A percentile compares a stretch with the other conserved stretches of the same genome.
Conservation (phyloP, 2,113 vertebrate genomes). For the Dromaius novaehollandiae region DNA sequence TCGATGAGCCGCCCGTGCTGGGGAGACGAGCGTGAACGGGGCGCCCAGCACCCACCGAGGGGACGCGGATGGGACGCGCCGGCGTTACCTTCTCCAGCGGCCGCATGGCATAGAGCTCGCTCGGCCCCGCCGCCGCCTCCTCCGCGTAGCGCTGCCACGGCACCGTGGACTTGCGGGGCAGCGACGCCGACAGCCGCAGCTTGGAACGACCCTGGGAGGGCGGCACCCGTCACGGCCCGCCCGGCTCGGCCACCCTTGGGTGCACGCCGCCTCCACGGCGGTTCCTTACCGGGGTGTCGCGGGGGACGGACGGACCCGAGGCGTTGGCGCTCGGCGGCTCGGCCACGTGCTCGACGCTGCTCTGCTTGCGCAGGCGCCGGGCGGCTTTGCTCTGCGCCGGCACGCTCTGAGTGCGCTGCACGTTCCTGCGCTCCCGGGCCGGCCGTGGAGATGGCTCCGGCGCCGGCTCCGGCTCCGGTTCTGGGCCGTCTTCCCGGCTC, state of each 20-base stretch:
- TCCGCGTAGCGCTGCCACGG: slow-evolving; percentile 74
- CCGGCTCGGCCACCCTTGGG: neutral
- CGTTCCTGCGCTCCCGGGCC: slow-evolving; percentile 27
- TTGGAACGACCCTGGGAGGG: neutral
- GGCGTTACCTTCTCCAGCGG: slow-evolving; percentile 61
- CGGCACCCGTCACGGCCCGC: neutral
- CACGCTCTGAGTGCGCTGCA: slow-evolving; percentile 88
- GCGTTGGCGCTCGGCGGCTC: neutral
- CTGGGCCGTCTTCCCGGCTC: neutral
- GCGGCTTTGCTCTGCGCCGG: slow-evolving; percentile 74
- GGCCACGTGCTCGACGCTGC: slow-evolving; percentile 44
- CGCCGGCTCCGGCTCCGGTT: neutral
- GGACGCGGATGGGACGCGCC: too few species aligned
- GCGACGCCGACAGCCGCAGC: slow-evolving; percentile 11
- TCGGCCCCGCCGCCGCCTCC: neutral
- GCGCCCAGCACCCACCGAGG: neutral
- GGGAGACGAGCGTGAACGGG: neutral
- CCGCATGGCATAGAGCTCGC: neutral
- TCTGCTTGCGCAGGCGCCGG: slow-evolving; percentile 40
- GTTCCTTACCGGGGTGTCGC: rapidly evolving
- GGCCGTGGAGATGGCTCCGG: rapidly evolving
- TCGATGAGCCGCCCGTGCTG: slow-evolving; percentile 79
- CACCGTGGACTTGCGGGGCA: slow-evolving; percentile 73
- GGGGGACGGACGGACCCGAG: rapidly evolving
- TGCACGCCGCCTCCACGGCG: too few species aligned